phyloP scores from a whole-genome alignment of 2,888 invertebrate species.

The Imbricaverruca yamaguchii region DNA sequence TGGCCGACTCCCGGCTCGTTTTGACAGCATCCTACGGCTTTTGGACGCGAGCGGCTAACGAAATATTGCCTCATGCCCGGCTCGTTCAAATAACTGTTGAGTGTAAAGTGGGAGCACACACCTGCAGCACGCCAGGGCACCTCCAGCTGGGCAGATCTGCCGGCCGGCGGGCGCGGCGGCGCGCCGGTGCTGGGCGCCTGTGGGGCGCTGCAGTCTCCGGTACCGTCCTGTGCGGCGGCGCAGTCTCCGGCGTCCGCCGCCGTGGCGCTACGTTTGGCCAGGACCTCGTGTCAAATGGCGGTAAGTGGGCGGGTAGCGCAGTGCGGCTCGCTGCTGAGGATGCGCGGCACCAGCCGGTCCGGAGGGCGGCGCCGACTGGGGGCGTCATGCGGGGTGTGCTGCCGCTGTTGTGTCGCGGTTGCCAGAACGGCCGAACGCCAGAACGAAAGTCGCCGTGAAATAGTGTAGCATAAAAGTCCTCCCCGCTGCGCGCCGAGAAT shows the following conservation, averaged over 20 bases:
- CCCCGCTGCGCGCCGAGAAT: background rate
- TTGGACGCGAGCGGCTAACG: conserved; percentile 10
- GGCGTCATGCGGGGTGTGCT: too few relatives aligned
- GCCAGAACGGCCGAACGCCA: too few relatives aligned
- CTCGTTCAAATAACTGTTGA: conserved; percentile 2
- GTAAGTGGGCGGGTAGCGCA: background rate
- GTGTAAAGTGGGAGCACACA: background rate
- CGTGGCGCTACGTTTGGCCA: background rate
- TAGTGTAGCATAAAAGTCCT: background rate
- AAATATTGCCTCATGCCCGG: conserved; percentile 5
- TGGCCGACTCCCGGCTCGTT: conserved; percentile 2
- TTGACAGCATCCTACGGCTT: conserved; percentile 17
- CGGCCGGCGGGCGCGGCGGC: too few relatives aligned
- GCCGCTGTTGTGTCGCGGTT: too few relatives aligned
- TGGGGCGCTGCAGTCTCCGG: background rate
- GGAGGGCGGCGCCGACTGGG: too few relatives aligned
- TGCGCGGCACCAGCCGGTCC: too few relatives aligned
- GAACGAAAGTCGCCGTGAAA: background rate
- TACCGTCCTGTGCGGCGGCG: background rate
- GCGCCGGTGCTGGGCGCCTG: background rate
- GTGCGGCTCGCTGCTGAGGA: too few relatives aligned
- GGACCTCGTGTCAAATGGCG: background rate
- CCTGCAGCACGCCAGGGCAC: background rate
- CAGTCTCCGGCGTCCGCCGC: conserved; percentile 1
- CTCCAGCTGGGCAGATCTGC: too few relatives aligned